Percentiles rank a stretch among this genome's conserved stretches.
Evolutionary conservation across 1,140 invertebrate species (phyloP).

Genomic region (Drosophila kohkoa): DNA sequence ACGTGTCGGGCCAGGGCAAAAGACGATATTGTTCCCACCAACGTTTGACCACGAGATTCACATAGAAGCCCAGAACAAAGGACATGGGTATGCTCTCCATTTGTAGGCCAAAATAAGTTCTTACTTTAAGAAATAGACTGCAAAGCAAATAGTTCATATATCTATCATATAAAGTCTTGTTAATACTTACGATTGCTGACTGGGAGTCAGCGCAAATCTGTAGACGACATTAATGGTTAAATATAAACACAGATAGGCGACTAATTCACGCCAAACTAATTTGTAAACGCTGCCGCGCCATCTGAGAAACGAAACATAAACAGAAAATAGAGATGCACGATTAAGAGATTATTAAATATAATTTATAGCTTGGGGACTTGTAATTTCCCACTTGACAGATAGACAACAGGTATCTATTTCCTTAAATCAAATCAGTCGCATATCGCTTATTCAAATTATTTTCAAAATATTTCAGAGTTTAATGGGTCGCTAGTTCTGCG

Average conservation of each 20-base stretch:
- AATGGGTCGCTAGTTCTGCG: constrained; percentile 58
- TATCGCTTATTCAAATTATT: constrained; percentile 33
- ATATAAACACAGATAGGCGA: constrained; percentile 95
- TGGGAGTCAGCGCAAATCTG: constrained; percentile 92
- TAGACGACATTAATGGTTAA: constrained; percentile 95
- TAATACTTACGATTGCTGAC: constrained; percentile 92
- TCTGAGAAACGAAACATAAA: constrained; percentile 85
- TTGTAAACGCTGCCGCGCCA: constrained; percentile 99
- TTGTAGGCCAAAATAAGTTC: constrained; percentile 92
- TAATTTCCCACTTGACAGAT: constrained; percentile 40
- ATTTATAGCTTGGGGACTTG: constrained; percentile 32
- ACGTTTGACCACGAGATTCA: constrained; percentile 94
- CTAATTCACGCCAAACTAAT: constrained; percentile 96
- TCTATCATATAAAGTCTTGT: no score
- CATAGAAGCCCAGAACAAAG: constrained; percentile 97
- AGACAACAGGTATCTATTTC: constrained; percentile 16
- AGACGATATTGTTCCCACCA: constrained; percentile 97
- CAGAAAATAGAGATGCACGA: constrained; percentile 13
- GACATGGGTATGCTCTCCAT: constrained; percentile 95
- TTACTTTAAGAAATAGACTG: constrained; percentile 92
- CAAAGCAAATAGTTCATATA: background rate
- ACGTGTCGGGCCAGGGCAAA: constrained; percentile 95
- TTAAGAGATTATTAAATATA: constrained; percentile 17
- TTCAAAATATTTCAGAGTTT: constrained; percentile 38
- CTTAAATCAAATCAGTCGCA: constrained; percentile 27